Conservation (phyloP, 2,113 vertebrate species). For the Zosterops hypoxanthus region DNA sequence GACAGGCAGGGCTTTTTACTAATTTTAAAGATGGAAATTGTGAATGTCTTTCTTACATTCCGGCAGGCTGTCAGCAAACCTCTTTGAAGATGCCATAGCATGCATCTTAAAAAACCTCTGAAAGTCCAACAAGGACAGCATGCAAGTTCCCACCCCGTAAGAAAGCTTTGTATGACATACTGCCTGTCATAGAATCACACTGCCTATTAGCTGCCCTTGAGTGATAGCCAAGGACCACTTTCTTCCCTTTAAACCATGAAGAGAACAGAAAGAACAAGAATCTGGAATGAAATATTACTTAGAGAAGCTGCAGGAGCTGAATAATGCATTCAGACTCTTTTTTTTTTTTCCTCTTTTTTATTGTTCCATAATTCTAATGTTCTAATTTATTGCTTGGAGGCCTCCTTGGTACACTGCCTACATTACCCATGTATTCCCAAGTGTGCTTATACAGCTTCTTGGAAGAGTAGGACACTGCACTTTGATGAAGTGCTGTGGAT, state of each 20-base stretch:
- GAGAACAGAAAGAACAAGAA: neutral
- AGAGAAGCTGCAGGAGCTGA: neutral
- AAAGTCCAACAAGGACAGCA: neutral
- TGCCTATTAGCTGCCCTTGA: neutral
- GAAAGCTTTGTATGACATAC: neutral
- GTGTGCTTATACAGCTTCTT: neutral
- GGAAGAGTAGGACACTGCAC: neutral
- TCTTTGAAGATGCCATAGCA: neutral
- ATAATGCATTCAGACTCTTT: neutral
- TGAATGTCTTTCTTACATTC: neutral
- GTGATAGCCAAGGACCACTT: neutral
- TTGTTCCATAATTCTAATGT: neutral
- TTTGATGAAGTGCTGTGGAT: neutral
- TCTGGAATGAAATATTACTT: neutral
- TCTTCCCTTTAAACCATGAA: neutral
- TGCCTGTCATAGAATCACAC: neutral
- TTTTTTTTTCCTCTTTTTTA: no score
- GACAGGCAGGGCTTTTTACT: conserved; percentile 42
- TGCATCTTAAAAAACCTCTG: neutral
- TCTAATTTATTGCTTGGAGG: neutral
- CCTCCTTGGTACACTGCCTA: neutral
- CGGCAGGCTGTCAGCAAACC: neutral
- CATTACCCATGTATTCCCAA: neutral
- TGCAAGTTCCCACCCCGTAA: neutral
- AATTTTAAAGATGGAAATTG: conserved; percentile 43